Base-by-base conservation (phyloP, 2,888 invertebrate genomes). In the Periphyllus acericola region DNA sequence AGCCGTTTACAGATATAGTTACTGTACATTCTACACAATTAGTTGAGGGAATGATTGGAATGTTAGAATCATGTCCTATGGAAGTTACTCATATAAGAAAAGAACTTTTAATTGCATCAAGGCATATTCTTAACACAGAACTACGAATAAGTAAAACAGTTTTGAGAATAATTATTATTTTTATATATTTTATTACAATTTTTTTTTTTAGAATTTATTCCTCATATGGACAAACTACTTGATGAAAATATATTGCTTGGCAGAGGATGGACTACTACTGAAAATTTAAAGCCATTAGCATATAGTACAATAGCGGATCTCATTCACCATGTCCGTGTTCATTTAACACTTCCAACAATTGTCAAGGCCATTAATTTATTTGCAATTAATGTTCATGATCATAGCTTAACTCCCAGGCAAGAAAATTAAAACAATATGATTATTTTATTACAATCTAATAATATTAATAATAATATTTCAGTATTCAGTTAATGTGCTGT, bases 251-350 rank as follows among this genome's bases (percentile, higher is more conserved):
- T 98, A 0, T 92, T 99, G 6, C 94, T 99, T 88, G 99, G 99
- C 0, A 95, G 96, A 83, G 99, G 99, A 0, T 99, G 98, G 95
- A 99, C 99, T 0, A 96, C 98, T 0, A 95, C 97, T 91, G 99
- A 99, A 91, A 97, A 98, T 0, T 93, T 99, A 80, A 94, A 99
- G 40, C 98, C 99, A 0, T 92, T 99, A 71, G 99, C 99, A 0
- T 99, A 99, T 92, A 98, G 98, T 85, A 99, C 98, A 0, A 92
- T 99, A 29, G 99, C 99, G 0, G 99, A 99, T 92, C 93, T 99
- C 79, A 97, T 99, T 0, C 99, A 99, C 91, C 99, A 99, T 92
- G 97, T 99, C 0, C 93, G 99, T 0, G 95, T 96, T 90, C 95
- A 96, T 89, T 92, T 99, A 88, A 96, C 96, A 0, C 92, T 98